Evolutionary conservation across 2,797 vertebrate species (phyloP), one percentile per base, ranked within the genome.

Genomic region (Aphelocoma californica): DNA sequence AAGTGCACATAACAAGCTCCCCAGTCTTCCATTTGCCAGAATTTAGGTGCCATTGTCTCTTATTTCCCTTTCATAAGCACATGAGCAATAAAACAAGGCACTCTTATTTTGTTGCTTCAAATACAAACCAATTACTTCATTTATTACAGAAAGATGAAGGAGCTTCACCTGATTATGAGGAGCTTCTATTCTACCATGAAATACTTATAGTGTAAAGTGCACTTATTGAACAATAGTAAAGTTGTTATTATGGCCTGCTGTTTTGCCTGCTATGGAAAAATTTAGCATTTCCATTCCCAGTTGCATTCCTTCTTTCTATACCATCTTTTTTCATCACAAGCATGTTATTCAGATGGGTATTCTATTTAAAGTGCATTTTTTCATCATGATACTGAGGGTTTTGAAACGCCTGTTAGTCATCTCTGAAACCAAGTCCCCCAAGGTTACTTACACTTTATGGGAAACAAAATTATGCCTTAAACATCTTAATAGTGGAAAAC

Each of bases 321-420:
- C 18, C 25, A 57, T 69, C 21, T 88, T 90, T 94, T 92, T 69
- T 86, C 15, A 75, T 81, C 44, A 57, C 16, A 62, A 84, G 18
- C 2, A 0, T 54, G 18, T 93, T 93, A 92, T 26, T 92, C 73
- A 78, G 45, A 92, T 50, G 12, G 18, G 9, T 66, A 51, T 70
- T 92, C 31, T 48, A 88, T 45, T 89, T 90, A 81, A 78, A 90
- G 73, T 64, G 34, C 32, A 61, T 86, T 74, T 94, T 92, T 93
- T 67, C 32, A n/a, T 77, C 53, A 18, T 28, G 56, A 40, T 10
- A 2, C n/a, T 12, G 60, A 62, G 20, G 34, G 14, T 83, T 94
- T 83, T 71, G 73, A 74, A 96, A 88, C 29, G 57, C 21, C 65
- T 60, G 24, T 87, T 89, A 79, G 40, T 94, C 31, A 86, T 84